phyloP scores from a whole-genome alignment of 2,113 vertebrate genomes.

The Chionomys nivalis region DNA sequence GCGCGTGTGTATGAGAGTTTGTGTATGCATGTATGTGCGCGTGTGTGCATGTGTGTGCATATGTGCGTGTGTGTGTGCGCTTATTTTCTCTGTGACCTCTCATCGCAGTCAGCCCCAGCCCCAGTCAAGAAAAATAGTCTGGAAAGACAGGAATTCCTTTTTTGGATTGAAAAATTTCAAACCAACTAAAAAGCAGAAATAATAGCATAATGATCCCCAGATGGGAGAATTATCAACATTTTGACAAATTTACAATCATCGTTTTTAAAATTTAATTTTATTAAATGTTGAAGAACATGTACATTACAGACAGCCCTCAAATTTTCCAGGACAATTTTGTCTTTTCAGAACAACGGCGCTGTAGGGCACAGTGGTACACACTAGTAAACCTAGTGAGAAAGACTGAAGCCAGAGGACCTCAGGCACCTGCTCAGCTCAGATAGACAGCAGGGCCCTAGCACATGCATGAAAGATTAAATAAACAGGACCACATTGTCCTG shows the following conservation, averaged over 20 bases:
- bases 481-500: fast-evolving
- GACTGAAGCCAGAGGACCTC: not conserved
- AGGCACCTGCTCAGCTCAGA: no score
- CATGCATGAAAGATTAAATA: not conserved
- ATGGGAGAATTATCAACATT: not conserved
- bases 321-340: not conserved
- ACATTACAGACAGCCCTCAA: not conserved
- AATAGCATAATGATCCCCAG: not conserved
- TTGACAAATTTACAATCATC: no score
- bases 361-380: not conserved
- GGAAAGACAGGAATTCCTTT: not conserved
- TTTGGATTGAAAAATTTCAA: not conserved
- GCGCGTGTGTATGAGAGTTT: no score
- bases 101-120: not conserved
- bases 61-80: no score
- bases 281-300: not conserved
- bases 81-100: not conserved
- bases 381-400: not conserved
- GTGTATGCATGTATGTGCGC: no score
- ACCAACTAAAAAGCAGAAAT: not conserved
- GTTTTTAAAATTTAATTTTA: not conserved
- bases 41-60: no score
- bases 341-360: not conserved
- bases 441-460: not conserved
- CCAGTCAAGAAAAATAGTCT: not conserved